Evolutionary conservation across 2,113 vertebrate genomes (phyloP).

Genomic region (Buteo buteo): DNA sequence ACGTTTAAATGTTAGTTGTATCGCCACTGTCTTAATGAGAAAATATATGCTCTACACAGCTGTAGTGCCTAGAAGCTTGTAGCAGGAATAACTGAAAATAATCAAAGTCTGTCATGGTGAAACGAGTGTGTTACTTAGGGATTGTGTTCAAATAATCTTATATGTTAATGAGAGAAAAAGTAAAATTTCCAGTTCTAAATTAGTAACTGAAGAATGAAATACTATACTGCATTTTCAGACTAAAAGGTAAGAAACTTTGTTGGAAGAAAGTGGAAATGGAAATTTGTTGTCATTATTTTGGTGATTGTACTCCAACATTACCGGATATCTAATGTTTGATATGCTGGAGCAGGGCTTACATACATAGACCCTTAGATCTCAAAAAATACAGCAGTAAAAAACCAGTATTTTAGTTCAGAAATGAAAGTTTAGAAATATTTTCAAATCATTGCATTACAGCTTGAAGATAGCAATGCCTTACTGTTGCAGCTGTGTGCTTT

Average conservation of each 20-base stretch:
- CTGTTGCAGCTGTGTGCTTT: not conserved
- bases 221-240: not conserved
- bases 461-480: not conserved
- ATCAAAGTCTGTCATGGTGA: not conserved
- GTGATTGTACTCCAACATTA: not conserved
- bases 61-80: not conserved
- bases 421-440: not conserved
- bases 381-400: not conserved
- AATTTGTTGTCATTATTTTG: not conserved
- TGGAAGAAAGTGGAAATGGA: not conserved
- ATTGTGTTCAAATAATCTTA: not conserved
- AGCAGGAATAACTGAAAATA: not conserved
- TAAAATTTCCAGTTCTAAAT: not conserved
- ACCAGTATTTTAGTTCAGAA: not conserved
- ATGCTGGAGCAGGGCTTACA: not conserved
- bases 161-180: not conserved
- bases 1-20: not conserved
- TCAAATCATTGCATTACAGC: not conserved
- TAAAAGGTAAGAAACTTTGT: not conserved
- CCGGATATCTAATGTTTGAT: not conserved
- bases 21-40: not conserved
- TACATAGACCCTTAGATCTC: not conserved
- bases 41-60: not conserved
- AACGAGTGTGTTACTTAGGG: not conserved
- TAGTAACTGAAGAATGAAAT: not conserved